These are phyloP conservation scores for Aldabrachelys gigantea DNA, from an alignment of 2,113 vertebrate species.

Conservation along the genomic window DNA sequence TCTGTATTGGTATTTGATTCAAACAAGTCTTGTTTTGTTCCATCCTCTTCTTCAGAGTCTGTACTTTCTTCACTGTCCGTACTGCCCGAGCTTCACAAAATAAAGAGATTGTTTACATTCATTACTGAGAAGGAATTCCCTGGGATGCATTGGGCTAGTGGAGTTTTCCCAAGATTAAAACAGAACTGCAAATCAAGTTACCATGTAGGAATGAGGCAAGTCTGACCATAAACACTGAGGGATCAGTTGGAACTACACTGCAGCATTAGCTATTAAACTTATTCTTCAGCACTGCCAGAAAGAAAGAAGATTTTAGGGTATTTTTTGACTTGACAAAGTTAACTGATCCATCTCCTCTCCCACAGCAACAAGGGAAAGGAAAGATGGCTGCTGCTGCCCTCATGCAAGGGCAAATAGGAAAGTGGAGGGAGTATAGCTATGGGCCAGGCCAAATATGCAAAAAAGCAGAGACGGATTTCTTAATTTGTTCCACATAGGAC, in stretches of 20 bases:
- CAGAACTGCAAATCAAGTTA: not conserved
- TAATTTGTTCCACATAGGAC: no score
- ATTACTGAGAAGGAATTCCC: not conserved
- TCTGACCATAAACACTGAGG: not conserved
- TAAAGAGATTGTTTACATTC: conserved; percentile 21
- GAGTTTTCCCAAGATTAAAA: not conserved
- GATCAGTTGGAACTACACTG: not conserved
- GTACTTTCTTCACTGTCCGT: conserved; percentile 99
- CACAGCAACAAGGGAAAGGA: not conserved
- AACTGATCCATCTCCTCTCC: not conserved
- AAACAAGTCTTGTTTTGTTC: conserved; percentile 89
- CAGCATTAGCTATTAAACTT: not conserved
- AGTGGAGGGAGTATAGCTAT: not conserved
- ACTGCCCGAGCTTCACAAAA: conserved; percentile 90
- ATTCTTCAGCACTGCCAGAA: not conserved
- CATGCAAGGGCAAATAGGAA: not conserved
- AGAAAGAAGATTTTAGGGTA: not conserved
- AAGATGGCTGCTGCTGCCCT: not conserved
- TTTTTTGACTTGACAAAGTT: not conserved
- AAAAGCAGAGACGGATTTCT: not conserved
- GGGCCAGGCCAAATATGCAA: not conserved
- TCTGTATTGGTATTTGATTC: conserved; percentile 84
- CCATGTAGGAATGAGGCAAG: not conserved
- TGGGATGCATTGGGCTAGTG: fast-evolving
- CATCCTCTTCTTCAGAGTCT: conserved; percentile 98